Conservation (phyloP, 2,113 vertebrate species). For the Passer domesticus region DNA sequence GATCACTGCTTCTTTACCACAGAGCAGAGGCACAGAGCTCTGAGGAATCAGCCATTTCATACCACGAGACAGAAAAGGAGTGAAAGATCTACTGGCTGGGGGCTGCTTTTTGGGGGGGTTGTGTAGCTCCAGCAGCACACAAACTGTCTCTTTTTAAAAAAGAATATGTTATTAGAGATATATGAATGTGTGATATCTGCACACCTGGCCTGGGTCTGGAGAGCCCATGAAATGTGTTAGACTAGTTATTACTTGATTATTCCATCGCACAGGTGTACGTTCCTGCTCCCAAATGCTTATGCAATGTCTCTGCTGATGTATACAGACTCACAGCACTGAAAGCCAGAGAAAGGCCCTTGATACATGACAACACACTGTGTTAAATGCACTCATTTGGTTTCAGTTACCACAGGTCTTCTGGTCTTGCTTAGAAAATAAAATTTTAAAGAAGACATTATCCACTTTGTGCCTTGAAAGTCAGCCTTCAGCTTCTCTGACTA, state of each 20-base stretch:
- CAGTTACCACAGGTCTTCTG: not conserved
- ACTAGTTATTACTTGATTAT: conserved; percentile 32
- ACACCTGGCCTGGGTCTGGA: conserved; percentile 2
- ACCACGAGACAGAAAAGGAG: not conserved
- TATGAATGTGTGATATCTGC: not conserved
- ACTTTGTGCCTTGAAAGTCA: not conserved
- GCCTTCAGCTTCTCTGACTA: not conserved
- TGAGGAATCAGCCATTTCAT: not conserved
- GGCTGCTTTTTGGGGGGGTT: not conserved
- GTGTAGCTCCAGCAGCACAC: not conserved
- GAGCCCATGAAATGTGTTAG: not conserved
- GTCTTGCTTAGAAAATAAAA: not conserved
- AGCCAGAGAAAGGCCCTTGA: not conserved
- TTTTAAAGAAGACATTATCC: not conserved
- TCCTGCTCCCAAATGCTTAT: not conserved
- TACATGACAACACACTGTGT: not conserved
- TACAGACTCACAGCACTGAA: not conserved
- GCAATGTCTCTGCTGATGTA: not conserved
- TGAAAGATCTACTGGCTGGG: not conserved
- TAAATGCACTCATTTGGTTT: not conserved
- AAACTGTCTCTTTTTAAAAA: not conserved
- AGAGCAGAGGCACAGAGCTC: not conserved
- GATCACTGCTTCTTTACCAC: not conserved
- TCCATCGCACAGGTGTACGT: not conserved
- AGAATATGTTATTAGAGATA: not conserved